These are phyloP conservation scores for Falco punctatus DNA, from an alignment of 2,113 vertebrate species.

Conservation along the genomic window DNA sequence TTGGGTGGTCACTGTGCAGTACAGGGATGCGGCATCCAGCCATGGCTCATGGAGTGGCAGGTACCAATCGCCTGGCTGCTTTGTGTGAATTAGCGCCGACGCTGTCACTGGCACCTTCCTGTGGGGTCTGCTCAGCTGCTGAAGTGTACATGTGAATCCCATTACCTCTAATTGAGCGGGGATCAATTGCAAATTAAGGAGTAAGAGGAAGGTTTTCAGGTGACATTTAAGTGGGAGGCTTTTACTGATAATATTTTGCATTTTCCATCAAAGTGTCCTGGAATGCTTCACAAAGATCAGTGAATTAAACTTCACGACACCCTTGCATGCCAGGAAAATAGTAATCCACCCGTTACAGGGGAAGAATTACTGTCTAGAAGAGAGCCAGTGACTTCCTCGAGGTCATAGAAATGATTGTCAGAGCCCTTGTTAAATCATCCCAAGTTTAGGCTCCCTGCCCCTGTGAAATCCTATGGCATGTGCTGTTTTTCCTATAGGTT, in stretches of 20 bases:
- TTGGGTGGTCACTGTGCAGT: background rate
- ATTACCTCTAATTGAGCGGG: constrained; percentile 2
- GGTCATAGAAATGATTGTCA: background rate
- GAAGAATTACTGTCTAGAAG: background rate
- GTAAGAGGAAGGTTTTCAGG: constrained; percentile 25
- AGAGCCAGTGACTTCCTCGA: background rate
- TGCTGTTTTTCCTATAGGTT: background rate
- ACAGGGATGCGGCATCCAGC: background rate
- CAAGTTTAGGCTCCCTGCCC: background rate
- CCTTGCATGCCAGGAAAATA: background rate
- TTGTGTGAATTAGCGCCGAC: background rate
- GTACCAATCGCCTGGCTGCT: background rate
- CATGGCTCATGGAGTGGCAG: fast-evolving
- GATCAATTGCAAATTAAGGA: constrained; percentile 4
- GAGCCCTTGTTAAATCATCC: background rate
- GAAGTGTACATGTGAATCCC: background rate
- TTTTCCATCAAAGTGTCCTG: background rate
- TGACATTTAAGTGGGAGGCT: constrained; percentile 4
- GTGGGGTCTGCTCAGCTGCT: background rate
- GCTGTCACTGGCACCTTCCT: background rate
- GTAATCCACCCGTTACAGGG: background rate
- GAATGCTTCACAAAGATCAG: background rate
- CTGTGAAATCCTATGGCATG: background rate
- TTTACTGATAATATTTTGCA: constrained; percentile 26
- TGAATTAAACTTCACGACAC: background rate